Evolutionary conservation across 2,888 invertebrate genomes (phyloP).

Genomic region (Athalia circularis): DNA sequence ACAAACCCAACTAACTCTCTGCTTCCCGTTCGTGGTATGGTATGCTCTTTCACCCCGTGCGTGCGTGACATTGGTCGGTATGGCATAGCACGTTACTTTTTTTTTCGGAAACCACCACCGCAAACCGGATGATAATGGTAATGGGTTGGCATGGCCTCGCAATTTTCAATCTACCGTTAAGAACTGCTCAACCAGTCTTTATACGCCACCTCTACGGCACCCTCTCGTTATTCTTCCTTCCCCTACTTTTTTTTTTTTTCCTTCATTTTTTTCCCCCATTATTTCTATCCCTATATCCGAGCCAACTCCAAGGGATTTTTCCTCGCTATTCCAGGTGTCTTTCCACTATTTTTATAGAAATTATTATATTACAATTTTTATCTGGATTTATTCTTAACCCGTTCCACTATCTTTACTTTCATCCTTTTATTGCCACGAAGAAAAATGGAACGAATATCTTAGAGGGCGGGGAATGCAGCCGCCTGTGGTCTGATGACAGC

Average conservation of each 20-base stretch:
- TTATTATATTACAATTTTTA: not conserved
- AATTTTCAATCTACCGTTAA: slow-evolving; percentile 43
- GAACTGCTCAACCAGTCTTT: slow-evolving; percentile 43
- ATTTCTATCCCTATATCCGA: slow-evolving; percentile 30
- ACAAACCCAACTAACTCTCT: not conserved
- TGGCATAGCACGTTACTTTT: slow-evolving; percentile 26
- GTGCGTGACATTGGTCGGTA: slow-evolving; percentile 39
- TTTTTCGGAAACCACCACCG: slow-evolving; percentile 33
- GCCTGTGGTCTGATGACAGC: not conserved
- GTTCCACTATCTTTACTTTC: not conserved
- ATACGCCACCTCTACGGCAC: slow-evolving; percentile 3
- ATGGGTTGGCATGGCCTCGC: slow-evolving; percentile 41
- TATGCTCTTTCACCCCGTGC: slow-evolving; percentile 11
- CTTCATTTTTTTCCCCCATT: slow-evolving; percentile 2
- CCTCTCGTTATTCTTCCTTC: slow-evolving; percentile 20
- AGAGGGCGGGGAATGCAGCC: not conserved
- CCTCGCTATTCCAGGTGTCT: not conserved
- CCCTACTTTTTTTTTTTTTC: slow-evolving; percentile 15
- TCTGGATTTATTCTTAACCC: too few relatives aligned
- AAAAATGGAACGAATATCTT: not conserved
- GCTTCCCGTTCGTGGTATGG: not conserved
- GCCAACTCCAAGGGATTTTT: slow-evolving; percentile 20
- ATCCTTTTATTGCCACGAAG: not conserved
- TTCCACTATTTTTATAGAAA: slow-evolving; percentile 5
- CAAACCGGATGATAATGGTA: slow-evolving; percentile 38